Evolutionary conservation across 2,113 vertebrate genomes (phyloP).

Genomic region (Boulengeromyrus knoepffleri): DNA sequence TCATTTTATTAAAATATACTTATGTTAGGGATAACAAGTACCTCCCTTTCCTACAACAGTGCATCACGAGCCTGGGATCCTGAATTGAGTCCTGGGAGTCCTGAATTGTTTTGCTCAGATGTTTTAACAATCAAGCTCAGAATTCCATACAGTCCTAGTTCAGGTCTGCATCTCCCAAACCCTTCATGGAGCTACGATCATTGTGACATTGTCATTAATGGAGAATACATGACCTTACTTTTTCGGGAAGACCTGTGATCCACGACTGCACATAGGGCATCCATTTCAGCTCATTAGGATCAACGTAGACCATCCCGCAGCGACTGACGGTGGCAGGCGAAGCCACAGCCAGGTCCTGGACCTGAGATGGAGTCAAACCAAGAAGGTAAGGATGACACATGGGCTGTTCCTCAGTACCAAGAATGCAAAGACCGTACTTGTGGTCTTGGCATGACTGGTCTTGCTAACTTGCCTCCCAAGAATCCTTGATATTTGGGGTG

Average conservation of each 20-base stretch:
- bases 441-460: too few species aligned
- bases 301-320: conserved; percentile 83
- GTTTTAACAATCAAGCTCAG: not conserved
- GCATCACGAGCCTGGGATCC: not conserved
- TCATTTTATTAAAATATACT: not conserved
- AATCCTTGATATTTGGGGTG: too few species aligned
- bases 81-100: too few species aligned
- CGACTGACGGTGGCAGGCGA: conserved; percentile 82
- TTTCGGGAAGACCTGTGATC: conserved; percentile 55
- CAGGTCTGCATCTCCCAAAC: not conserved
- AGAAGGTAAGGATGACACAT: not conserved
- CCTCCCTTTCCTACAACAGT: not conserved
- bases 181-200: not conserved
- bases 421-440: too few species aligned
- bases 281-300: conserved; percentile 79
- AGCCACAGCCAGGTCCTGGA: conserved; percentile 74
- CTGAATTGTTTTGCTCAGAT: not conserved
- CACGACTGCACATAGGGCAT: conserved; percentile 78
- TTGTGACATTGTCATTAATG: not conserved
- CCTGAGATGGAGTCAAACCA: conserved; percentile 49
- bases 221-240: conserved; percentile 42
- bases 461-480: too few species aligned
- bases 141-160: not conserved
- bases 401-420: not conserved
- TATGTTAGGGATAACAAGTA: not conserved